Base-by-base conservation (phyloP, 2,888 invertebrate genomes). In the Sabellastarte sp. region DNA sequence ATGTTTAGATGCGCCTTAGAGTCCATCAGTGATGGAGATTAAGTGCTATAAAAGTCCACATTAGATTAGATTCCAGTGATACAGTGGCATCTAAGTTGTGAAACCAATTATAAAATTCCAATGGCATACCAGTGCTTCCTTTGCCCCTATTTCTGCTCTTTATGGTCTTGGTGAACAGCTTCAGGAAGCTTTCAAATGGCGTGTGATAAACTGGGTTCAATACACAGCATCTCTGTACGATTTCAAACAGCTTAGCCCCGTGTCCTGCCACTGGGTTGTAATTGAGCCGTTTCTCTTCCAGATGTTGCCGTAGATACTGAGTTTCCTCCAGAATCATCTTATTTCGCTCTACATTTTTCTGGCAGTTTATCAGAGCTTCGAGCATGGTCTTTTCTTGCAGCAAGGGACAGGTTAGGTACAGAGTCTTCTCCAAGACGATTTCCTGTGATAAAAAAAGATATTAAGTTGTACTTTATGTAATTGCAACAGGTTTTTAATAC, bases 311-410 rank as follows among this genome's bases (percentile, higher is more conserved):
- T 74, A 79, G 76, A 72, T 74, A 80, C 53, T 26, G 10, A 5
- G 53, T 79, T 65, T 81, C 82, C 59, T 78, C 79, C 53, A 82
- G 72, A n/a, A 80, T 79, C 60, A 72, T 70, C 50, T 73, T 66
- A 69, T 78, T 79, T 32, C 72, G 72, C 59, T 76, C 73, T 3
- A 80, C 74, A 50, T 77, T 77, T 29, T 76, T 71, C 69, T 79
- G 78, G 65, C 80, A 80, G 24, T 69, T 73, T 31, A 77, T 67
- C 31, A 82, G 73, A 0, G 78, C 74, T 32, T 79, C 76, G 41
- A 80, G 72, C 78, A 82, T 79, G 0, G 77, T 77, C 64, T 74
- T 74, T 65, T 82, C 82, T 24, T 80, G 78, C 61, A 82, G 72
- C n/a, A 82, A 66, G 0, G 80, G 77, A 0, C 74, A 74, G 57